A percentile compares a stretch with the other conserved stretches of the same genome.
phyloP scores from a whole-genome alignment of 2,797 vertebrate species.

The Kryptolebias ocellatus region DNA sequence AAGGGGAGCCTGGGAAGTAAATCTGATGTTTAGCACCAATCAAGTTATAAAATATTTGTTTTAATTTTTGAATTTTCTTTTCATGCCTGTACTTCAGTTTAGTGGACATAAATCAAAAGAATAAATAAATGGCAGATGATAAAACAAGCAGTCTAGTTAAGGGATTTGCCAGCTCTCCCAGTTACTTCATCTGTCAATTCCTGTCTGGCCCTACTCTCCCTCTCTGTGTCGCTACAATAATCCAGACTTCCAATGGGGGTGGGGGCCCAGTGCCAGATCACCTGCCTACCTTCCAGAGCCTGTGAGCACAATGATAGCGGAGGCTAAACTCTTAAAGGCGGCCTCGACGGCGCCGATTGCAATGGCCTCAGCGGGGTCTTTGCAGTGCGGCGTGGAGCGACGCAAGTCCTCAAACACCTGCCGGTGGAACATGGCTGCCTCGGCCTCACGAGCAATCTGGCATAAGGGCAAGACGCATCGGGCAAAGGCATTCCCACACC shows the following conservation, averaged over 20 bases:
- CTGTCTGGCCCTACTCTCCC: conserved; percentile 77
- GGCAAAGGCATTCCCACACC: conserved; percentile 51
- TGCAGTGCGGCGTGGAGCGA: conserved; percentile 86
- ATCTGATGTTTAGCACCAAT: not conserved
- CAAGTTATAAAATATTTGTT: not conserved
- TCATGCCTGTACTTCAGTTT: not conserved
- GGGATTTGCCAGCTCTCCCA: conserved; percentile 47
- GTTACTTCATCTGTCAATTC: conserved; percentile 39
- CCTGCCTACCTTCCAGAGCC: conserved; percentile 97
- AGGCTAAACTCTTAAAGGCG: conserved; percentile 96
- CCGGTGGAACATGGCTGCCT: conserved; percentile 98
- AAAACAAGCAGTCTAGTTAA: conserved; percentile 24
- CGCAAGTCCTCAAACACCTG: conserved; percentile 99
- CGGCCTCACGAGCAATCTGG: conserved; percentile 98
- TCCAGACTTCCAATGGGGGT: conserved; percentile 11
- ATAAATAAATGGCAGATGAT: not conserved
- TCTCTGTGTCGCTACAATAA: conserved; percentile 1
- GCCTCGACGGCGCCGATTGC: conserved; percentile 96
- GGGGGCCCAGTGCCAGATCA: conserved; percentile 27
- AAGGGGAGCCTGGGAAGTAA: not conserved
- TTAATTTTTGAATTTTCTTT: not conserved
- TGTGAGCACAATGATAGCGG: conserved; percentile 96
- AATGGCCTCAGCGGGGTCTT: conserved; percentile 93
- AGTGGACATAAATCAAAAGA: not conserved
- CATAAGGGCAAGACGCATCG: conserved; percentile 70